Conservation (phyloP, 2,888 invertebrate genomes). For the Macrophya annulata region DNA sequence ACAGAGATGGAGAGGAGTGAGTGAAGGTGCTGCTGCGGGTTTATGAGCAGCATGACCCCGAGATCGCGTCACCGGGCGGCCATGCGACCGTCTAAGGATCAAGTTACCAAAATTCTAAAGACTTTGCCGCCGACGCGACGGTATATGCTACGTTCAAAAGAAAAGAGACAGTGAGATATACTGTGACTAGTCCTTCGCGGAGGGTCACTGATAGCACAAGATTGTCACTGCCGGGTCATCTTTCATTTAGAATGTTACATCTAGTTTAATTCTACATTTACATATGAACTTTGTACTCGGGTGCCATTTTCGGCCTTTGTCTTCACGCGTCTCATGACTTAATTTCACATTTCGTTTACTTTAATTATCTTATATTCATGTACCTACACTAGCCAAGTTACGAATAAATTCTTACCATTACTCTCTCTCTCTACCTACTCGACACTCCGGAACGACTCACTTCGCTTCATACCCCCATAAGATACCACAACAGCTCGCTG, state of each 20-base stretch:
- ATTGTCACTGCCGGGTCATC: conserved; percentile 46
- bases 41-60: conserved; percentile 67
- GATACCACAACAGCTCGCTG: conserved; percentile 8
- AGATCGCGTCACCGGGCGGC: conserved; percentile 60
- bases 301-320: neutral
- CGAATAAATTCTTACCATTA: neutral
- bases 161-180: conserved; percentile 33
- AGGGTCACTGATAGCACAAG: conserved; percentile 46
- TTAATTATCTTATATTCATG: neutral
- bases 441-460: neutral
- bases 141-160: neutral
- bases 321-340: conserved; percentile 13
- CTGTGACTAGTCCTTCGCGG: conserved; percentile 23
- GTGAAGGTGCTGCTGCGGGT: conserved; percentile 61
- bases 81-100: conserved; percentile 60
- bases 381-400: neutral
- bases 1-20: conserved; percentile 23
- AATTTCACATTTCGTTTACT: conserved; percentile 19
- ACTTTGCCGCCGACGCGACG: conserved; percentile 62
- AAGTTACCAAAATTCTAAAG: conserved; percentile 68
- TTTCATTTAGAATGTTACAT: conserved; percentile 40
- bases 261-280: conserved; percentile 42
- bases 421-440: neutral
- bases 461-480: neutral
- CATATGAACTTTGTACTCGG: conserved; percentile 50